Evolutionary conservation across 2,888 invertebrate genomes (phyloP).

Genomic region (Aphodius granarius): DNA sequence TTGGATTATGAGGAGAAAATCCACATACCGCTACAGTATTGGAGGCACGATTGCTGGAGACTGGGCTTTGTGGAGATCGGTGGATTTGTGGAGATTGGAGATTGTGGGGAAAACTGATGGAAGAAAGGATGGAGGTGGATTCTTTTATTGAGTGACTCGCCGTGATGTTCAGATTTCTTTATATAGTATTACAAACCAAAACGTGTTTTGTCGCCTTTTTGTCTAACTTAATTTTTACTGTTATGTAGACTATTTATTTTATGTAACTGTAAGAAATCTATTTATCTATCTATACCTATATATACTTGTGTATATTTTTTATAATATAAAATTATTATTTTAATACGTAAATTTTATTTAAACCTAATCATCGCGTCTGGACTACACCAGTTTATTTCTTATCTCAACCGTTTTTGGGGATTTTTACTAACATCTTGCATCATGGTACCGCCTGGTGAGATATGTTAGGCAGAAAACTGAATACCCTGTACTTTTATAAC

Average conservation of each 20-base stretch:
- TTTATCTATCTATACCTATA: not conserved
- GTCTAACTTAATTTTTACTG: not conserved
- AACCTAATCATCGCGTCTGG: not conserved
- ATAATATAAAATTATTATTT: not conserved
- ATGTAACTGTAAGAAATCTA: not conserved
- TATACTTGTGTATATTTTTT: not conserved
- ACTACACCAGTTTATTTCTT: not conserved
- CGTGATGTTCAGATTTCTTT: not conserved
- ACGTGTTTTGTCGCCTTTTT: not conserved
- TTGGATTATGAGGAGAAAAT: not conserved
- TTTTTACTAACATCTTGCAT: not conserved
- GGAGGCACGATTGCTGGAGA: not conserved
- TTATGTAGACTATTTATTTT: not conserved
- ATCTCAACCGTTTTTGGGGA: not conserved
- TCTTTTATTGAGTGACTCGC: not conserved
- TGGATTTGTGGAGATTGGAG: not conserved
- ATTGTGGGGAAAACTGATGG: not conserved
- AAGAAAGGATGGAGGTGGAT: not conserved
- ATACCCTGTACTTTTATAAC: not conserved
- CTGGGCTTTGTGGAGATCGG: not conserved
- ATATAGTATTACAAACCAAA: not conserved
- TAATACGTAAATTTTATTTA: not conserved
- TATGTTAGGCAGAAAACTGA: not conserved
- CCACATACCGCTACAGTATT: not conserved
- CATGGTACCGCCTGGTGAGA: not conserved